These are phyloP conservation scores for Apamea epomidion DNA, from an alignment of 2,888 invertebrate species.

Conservation along the genomic window DNA sequence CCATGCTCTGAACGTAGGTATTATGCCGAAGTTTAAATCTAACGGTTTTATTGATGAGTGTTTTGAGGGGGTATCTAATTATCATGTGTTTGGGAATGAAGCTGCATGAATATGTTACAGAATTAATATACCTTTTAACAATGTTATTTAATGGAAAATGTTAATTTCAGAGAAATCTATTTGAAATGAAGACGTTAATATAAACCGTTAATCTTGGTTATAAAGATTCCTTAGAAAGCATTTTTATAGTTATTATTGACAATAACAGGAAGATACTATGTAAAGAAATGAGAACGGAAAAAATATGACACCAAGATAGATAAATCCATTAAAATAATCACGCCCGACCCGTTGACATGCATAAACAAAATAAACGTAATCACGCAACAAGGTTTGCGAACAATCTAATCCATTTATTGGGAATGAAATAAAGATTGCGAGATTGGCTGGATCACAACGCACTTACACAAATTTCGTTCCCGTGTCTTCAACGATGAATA, in stretches of 20 bases:
- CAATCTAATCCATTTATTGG: conserved; percentile 87
- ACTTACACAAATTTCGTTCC: conserved; percentile 89
- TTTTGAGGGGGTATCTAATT: conserved; percentile 19
- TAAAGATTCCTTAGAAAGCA: not conserved
- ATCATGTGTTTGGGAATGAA: not conserved
- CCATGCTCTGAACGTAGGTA: conserved; percentile 70
- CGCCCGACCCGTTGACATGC: conserved; percentile 29
- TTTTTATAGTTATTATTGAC: too few relatives aligned
- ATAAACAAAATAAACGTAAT: conserved; percentile 51
- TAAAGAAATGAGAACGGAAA: not conserved
- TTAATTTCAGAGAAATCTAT: not conserved
- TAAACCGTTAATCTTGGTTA: too few relatives aligned
- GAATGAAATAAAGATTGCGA: conserved; percentile 88
- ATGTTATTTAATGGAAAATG: not conserved
- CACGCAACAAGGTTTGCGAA: conserved; percentile 82
- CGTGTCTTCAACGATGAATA: conserved; percentile 88
- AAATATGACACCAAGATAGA: not conserved
- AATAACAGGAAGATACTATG: not conserved
- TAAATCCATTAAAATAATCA: conserved; percentile 34
- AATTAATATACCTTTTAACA: too few relatives aligned
- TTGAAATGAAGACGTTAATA: not conserved
- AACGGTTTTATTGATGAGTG: conserved; percentile 48
- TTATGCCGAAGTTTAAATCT: conserved; percentile 55
- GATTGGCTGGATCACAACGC: conserved; percentile 89
- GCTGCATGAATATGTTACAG: not conserved